phyloP scores from a whole-genome alignment of 1,140 invertebrate genomes.

The Drosophila setifemur region DNA sequence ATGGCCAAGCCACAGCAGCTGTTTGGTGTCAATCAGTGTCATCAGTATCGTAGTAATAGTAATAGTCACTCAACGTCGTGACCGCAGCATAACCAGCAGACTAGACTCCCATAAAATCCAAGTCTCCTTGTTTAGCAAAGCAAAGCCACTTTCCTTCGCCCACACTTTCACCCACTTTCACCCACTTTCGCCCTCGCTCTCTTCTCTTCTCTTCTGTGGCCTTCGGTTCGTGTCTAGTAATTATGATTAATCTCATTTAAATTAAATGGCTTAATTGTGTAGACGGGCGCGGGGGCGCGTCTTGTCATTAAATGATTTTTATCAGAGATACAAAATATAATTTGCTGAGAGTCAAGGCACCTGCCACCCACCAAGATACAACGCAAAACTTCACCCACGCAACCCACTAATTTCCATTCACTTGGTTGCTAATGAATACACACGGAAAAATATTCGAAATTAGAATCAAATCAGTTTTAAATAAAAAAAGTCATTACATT shows the following conservation, averaged over 20 bases:
- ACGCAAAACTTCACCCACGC: neutral
- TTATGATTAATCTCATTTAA: constrained; percentile 81
- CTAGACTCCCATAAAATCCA: constrained; percentile 31
- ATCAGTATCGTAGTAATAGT: constrained; percentile 3
- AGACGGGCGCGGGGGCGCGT: constrained; percentile 45
- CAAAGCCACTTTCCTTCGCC: constrained; percentile 18
- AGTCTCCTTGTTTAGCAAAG: constrained; percentile 1
- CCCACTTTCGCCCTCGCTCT: neutral
- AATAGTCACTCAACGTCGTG: neutral
- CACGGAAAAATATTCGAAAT: neutral
- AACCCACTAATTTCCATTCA: constrained; percentile 4
- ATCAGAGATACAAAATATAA: constrained; percentile 70
- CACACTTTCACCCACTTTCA: neutral
- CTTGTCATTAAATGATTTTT: constrained; percentile 81
- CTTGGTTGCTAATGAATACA: constrained; percentile 34
- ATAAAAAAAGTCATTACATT: no score
- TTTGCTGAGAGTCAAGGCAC: constrained; percentile 38
- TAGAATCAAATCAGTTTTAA: no score
- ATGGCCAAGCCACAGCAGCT: constrained; percentile 28
- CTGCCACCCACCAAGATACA: constrained; percentile 8
- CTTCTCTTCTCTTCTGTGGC: neutral
- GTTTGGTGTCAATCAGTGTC: constrained; percentile 51
- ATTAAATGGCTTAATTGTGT: constrained; percentile 78
- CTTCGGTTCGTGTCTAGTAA: constrained; percentile 61
- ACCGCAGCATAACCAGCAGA: constrained; percentile 25